Conservation (phyloP, 2,113 vertebrate species). For the Oreochromis aureus region DNA sequence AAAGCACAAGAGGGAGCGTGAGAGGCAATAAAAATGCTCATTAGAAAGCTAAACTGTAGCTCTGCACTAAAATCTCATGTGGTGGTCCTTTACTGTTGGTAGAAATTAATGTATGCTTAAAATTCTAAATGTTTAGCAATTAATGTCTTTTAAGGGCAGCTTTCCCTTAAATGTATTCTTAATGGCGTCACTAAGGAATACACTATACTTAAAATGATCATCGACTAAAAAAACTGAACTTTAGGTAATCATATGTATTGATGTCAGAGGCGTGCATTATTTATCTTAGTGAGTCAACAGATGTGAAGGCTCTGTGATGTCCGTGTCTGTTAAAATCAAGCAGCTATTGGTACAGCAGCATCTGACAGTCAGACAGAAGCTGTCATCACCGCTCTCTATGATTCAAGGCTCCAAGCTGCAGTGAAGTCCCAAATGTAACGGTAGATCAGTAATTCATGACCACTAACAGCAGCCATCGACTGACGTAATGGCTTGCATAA, state of each 20-base stretch:
- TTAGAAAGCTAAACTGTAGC: neutral
- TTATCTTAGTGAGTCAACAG: neutral
- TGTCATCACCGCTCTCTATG: constrained; percentile 1
- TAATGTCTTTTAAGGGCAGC: neutral
- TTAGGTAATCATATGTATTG: neutral
- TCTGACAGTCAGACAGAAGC: neutral
- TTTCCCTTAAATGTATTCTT: neutral
- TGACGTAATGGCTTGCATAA: constrained; percentile 62
- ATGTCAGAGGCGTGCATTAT: neutral
- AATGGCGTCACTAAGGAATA: neutral
- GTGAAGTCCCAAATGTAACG: constrained; percentile 5
- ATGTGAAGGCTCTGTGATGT: neutral
- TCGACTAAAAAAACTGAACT: neutral
- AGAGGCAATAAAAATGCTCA: neutral
- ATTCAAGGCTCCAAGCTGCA: constrained; percentile 1
- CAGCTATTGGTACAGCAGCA: neutral
- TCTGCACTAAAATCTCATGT: neutral
- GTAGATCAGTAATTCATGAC: constrained; percentile 43
- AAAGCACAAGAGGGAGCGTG: neutral
- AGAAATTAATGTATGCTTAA: neutral
- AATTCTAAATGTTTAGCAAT: neutral
- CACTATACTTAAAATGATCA: neutral
- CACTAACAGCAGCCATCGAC: constrained; percentile 30
- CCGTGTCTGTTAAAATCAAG: neutral
- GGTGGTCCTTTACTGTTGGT: neutral